A percentile compares a stretch with the other conserved stretches of the same genome.
Evolutionary conservation across 2,797 vertebrate species (phyloP).

Genomic region (Chrosomus eos): DNA sequence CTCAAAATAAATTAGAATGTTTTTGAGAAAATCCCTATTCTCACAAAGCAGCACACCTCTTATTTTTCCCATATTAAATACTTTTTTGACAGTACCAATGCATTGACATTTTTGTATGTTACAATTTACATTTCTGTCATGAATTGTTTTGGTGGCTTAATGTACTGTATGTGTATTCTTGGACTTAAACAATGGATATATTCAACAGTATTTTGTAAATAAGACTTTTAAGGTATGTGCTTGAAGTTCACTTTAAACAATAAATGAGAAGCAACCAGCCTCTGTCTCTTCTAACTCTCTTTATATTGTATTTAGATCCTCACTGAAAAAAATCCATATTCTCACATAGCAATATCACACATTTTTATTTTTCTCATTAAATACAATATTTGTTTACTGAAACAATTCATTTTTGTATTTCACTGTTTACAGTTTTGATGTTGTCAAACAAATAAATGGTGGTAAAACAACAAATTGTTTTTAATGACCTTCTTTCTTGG

Average conservation of each 20-base stretch:
- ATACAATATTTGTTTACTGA: not conserved
- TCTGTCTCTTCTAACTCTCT: not conserved
- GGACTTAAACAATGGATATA: not conserved
- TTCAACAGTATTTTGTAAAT: not conserved
- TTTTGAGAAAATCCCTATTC: too few species aligned
- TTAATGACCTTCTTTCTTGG: not conserved
- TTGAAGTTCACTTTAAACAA: not conserved
- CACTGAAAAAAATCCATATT: not conserved
- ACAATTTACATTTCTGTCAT: not conserved
- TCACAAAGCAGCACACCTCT: too few species aligned
- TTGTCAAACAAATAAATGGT: not conserved
- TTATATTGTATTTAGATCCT: not conserved
- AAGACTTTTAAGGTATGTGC: not conserved
- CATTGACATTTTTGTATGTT: not conserved
- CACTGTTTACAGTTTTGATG: not conserved
- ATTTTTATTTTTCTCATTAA: not conserved
- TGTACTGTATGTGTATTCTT: not conserved
- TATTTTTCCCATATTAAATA: not conserved
- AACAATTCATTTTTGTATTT: not conserved
- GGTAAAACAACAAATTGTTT: not conserved
- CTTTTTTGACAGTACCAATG: too few species aligned
- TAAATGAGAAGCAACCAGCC: not conserved
- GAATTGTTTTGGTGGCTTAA: not conserved
- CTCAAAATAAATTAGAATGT: too few species aligned
- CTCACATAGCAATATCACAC: not conserved